These are phyloP conservation scores for Heliornis fulica DNA, from an alignment of 2,113 vertebrate species.

Conservation along the genomic window DNA sequence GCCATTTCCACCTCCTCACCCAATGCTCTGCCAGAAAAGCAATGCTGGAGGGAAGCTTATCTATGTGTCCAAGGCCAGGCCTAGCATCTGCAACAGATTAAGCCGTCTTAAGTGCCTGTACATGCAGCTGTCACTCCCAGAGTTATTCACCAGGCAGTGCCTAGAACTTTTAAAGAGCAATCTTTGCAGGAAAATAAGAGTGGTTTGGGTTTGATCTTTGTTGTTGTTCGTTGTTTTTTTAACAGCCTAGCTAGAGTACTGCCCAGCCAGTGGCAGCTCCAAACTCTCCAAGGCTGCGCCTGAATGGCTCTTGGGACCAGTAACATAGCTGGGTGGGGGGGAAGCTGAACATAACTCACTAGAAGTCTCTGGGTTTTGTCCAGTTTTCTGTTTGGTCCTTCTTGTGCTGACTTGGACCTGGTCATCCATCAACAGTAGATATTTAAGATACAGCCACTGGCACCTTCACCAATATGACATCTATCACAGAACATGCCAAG, in stretches of 20 bases:
- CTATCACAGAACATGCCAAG: background rate
- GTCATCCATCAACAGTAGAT: background rate
- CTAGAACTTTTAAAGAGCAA: background rate
- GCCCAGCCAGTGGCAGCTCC: background rate
- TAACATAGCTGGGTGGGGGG: rapidly evolving
- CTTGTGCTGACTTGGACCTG: background rate
- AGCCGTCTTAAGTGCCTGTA: background rate
- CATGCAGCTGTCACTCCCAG: background rate
- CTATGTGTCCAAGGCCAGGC: background rate
- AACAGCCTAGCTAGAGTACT: background rate
- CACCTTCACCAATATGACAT: background rate
- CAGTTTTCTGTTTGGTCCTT: background rate
- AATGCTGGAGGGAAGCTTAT: background rate
- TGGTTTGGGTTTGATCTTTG: background rate
- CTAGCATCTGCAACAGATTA: background rate
- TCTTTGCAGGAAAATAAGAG: background rate
- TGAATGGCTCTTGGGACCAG: background rate
- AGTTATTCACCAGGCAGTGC: background rate
- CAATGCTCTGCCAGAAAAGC: background rate
- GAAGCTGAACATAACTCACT: background rate
- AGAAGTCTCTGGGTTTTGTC: background rate
- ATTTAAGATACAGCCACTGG: background rate
- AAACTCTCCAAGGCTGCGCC: background rate
- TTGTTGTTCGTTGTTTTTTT: background rate
- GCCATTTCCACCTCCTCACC: background rate